Percentiles rank a stretch among this genome's conserved stretches.
phyloP scores from a whole-genome alignment of 1,140 invertebrate genomes.

The Lamellibrachia luymesi region DNA sequence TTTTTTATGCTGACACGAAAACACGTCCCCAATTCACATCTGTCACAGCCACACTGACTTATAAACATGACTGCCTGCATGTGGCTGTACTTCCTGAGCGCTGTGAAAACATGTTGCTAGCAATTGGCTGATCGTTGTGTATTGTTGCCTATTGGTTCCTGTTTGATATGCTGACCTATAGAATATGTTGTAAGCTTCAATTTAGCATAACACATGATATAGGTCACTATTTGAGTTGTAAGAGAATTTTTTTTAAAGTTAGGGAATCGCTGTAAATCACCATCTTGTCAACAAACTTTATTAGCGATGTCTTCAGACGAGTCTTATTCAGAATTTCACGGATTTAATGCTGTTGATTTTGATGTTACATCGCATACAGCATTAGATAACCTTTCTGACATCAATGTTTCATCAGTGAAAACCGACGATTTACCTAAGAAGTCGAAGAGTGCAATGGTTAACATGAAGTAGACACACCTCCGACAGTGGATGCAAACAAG shows the following conservation, averaged over 20 bases:
- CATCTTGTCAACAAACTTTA: neutral
- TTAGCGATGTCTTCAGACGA: neutral
- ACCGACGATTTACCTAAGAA: too few species aligned
- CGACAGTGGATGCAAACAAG: too few species aligned
- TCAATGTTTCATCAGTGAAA: too few species aligned
- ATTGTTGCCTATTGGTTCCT: neutral
- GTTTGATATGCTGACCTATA: neutral
- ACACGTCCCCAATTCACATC: too few species aligned
- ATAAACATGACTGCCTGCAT: neutral
- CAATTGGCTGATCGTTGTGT: neutral
- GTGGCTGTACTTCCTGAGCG: neutral
- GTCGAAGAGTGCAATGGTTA: too few species aligned
- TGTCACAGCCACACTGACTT: too few species aligned
- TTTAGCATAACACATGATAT: neutral
- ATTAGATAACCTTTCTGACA: too few species aligned
- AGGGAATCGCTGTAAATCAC: neutral
- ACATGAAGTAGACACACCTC: too few species aligned
- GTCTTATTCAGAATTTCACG: neutral
- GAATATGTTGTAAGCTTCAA: neutral
- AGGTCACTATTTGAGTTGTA: neutral
- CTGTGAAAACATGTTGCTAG: neutral
- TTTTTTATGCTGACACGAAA: too few species aligned
- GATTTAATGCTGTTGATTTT: neutral
- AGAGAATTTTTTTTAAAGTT: neutral
- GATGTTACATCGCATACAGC: too few species aligned